phyloP scores from a whole-genome alignment of 1,140 invertebrate genomes.

The Danaus melanippus region DNA sequence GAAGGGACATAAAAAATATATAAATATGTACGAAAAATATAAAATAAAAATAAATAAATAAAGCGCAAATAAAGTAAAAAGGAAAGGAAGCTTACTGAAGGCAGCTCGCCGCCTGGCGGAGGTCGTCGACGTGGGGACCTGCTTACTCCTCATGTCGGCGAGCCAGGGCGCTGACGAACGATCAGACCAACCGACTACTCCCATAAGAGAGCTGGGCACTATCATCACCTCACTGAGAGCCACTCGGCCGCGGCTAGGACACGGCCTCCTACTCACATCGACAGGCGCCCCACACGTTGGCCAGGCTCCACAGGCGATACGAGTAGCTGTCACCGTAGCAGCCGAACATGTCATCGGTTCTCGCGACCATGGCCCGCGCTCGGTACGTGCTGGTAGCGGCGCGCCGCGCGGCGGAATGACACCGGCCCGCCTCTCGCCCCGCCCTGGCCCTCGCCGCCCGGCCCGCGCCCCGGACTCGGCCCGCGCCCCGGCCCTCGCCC shows the following conservation, averaged over 20 bases:
- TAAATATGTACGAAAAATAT: too few relatives aligned
- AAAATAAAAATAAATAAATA: conserved; percentile 24
- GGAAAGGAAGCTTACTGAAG: conserved; percentile 70
- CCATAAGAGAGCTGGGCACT: conserved; percentile 66
- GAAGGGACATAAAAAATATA: too few relatives aligned
- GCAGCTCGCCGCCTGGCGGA: conserved; percentile 69
- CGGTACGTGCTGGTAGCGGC: conserved; percentile 38
- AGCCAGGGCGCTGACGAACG: conserved; percentile 63
- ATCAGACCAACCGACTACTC: conserved; percentile 65
- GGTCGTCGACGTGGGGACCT: conserved; percentile 66
- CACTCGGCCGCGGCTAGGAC: conserved; percentile 30
- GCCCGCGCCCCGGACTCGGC: conserved; percentile 27
- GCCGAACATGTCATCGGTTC: conserved; percentile 77
- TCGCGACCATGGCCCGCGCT: conserved; percentile 76
- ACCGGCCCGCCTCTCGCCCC: conserved; percentile 48
- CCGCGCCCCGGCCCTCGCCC: conserved; percentile 31
- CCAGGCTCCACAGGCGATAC: conserved; percentile 80
- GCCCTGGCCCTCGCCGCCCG: conserved; percentile 43
- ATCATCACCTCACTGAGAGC: conserved; percentile 43
- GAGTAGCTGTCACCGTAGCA: conserved; percentile 79
- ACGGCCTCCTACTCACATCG: conserved; percentile 75
- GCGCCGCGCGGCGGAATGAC: conserved; percentile 56
- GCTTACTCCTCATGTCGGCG: conserved; percentile 70
- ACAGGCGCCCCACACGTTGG: conserved; percentile 79
- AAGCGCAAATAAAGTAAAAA: conserved; percentile 64